Evolutionary conservation across 2,888 invertebrate species (phyloP).

Genomic region (Cephalotes varians): DNA sequence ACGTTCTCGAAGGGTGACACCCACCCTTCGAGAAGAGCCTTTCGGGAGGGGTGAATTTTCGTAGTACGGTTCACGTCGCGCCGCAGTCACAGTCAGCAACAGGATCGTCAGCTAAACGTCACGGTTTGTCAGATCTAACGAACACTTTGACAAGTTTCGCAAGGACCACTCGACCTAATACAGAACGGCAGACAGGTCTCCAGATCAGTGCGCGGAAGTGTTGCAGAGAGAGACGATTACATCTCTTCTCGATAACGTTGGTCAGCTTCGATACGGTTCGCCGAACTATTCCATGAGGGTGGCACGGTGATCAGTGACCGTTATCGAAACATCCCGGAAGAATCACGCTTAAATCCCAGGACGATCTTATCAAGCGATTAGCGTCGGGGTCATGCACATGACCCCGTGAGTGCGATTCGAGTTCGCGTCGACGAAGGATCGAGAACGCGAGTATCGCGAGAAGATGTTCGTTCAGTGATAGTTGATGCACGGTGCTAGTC

Average conservation of each 20-base stretch:
- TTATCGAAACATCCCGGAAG: slow-evolving; percentile 44
- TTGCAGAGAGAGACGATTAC: slow-evolving; percentile 4
- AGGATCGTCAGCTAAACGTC: slow-evolving; percentile 59
- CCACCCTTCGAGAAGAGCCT: slow-evolving; percentile 72
- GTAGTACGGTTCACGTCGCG: slow-evolving; percentile 22
- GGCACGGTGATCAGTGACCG: slow-evolving; percentile 38
- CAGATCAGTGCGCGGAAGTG: slow-evolving; percentile 35
- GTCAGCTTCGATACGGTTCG: slow-evolving; percentile 20
- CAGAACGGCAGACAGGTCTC: background rate
- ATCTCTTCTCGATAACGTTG: slow-evolving; percentile 11
- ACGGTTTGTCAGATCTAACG: slow-evolving; percentile 47
- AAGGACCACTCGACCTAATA: background rate
- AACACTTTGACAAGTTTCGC: slow-evolving; percentile 9
- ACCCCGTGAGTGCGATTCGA: slow-evolving; percentile 45
- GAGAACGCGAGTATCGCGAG: slow-evolving; percentile 46
- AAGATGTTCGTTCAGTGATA: slow-evolving; percentile 68
- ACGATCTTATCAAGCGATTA: slow-evolving; percentile 52
- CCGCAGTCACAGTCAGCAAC: slow-evolving; percentile 63
- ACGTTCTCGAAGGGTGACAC: slow-evolving; percentile 72
- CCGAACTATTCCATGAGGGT: slow-evolving; percentile 11
- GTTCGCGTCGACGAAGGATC: slow-evolving; percentile 37
- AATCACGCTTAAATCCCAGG: slow-evolving; percentile 32
- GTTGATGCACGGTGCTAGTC: slow-evolving; percentile 63
- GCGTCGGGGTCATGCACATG: slow-evolving; percentile 41
- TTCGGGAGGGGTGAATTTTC: slow-evolving; percentile 72